These are phyloP conservation scores for Acrocera orbiculus DNA, from an alignment of 2,888 invertebrate genomes.

Conservation along the genomic window DNA sequence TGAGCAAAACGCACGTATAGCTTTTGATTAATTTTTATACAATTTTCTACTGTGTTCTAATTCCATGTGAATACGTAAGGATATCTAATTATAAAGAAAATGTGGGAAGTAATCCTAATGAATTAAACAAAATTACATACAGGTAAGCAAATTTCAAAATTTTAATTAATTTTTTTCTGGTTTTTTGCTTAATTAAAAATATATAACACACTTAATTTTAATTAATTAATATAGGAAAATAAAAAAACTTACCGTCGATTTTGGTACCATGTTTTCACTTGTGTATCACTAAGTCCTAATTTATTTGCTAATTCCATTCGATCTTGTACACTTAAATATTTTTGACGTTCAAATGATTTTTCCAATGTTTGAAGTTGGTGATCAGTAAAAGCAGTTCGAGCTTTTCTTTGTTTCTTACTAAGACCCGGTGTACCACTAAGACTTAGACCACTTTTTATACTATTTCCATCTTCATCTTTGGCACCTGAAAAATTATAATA, in stretches of 20 bases:
- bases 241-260: slow-evolving; percentile 65
- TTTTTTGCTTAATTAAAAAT: no score
- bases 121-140: no score
- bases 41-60: no score
- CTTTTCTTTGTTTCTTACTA: slow-evolving; percentile 90
- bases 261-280: slow-evolving; percentile 99
- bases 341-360: slow-evolving; percentile 92
- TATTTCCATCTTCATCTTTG: slow-evolving; percentile 59
- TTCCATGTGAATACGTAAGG: no score
- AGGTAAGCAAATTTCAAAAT: no score
- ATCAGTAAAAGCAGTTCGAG: slow-evolving; percentile 96
- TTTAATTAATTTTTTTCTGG: no score
- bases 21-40: no score
- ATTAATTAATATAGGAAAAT: no score
- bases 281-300: slow-evolving; percentile 91
- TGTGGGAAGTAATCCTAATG: no score
- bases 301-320: slow-evolving; percentile 95
- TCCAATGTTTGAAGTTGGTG: slow-evolving; percentile 92
- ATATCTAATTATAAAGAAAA: no score
- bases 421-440: slow-evolving; percentile 31
- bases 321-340: slow-evolving; percentile 92
- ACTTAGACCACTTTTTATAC: slow-evolving; percentile 30
- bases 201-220: no score
- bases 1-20: no score
- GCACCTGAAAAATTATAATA: slow-evolving; percentile 42